These are phyloP conservation scores for Phaetusa simplex DNA, from an alignment of 2,113 vertebrate genomes.

Conservation along the genomic window DNA sequence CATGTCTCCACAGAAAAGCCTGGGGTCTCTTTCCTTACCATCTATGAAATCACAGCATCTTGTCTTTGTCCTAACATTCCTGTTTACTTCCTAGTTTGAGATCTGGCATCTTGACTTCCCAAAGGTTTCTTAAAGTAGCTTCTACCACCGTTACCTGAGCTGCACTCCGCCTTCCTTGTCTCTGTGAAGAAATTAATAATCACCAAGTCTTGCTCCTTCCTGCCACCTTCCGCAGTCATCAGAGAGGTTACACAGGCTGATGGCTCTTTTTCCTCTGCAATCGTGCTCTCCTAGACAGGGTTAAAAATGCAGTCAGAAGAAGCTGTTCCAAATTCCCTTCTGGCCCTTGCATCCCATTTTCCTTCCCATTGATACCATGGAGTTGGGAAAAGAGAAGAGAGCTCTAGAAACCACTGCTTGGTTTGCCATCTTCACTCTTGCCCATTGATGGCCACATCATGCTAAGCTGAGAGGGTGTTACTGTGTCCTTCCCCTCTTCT, in stretches of 20 bases:
- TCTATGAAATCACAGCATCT: neutral
- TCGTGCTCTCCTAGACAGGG: neutral
- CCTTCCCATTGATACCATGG: neutral
- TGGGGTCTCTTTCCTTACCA: neutral
- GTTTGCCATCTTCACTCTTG: fast-evolving
- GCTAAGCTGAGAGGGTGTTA: neutral
- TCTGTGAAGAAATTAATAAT: neutral
- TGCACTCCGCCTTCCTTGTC: neutral
- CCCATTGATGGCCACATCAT: neutral
- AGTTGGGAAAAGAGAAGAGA: neutral
- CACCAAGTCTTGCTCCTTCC: neutral
- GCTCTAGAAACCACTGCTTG: neutral
- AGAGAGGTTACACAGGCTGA: neutral
- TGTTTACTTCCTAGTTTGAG: neutral
- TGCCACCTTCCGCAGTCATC: neutral
- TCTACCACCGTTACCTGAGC: neutral
- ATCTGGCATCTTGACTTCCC: neutral
- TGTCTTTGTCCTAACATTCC: neutral
- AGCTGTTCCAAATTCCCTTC: neutral
- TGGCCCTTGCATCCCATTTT: neutral
- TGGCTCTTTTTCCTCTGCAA: neutral
- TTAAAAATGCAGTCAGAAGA: neutral
- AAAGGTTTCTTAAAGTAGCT: neutral
- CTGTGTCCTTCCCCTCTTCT: neutral
- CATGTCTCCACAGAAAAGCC: neutral